Base-by-base conservation (phyloP, 2,797 vertebrate genomes). In the Sebastes dallii region DNA sequence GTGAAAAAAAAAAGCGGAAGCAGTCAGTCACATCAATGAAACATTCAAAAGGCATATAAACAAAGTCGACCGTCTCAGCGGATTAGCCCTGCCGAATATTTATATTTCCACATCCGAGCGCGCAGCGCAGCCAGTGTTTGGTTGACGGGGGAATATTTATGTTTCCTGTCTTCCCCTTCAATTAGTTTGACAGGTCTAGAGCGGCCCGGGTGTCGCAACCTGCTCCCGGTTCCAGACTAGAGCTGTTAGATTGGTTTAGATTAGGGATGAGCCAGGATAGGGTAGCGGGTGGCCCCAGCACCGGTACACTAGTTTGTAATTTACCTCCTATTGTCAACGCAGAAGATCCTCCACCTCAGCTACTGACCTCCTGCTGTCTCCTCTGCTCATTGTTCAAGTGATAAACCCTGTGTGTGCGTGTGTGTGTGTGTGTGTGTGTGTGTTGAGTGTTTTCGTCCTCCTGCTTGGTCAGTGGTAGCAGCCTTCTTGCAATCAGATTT, bases 401-500 rank as follows among this genome's bases (percentile, higher is more conserved):
- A 92, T 88, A 82, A 91, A 69, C 58, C 16, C 1, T 61, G 66
- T 80, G 60, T 42, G 39, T 55, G 25, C 16, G 34, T 36, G 27
- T 24, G 29, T 12, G 71, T 24, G 30, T 32, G 32, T 1, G 32
- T 32, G 32, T 32, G 9, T 30, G 29, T 32, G 34, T 34, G 9
- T 39, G 75, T 32, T 24, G 46, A 69, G 70, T 83, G 42, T 85
- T 67, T 93, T 71, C 65, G 73, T 80, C 82, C 86, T 86, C 74
- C 78, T 85, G 86, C 69, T 74, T 83, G 87, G 90, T 94, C 91
- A 91, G 76, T 92, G 86, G 83, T 89, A 91, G 90, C 88, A 88
- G 92, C 86, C 91, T 90, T 93, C 90, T 90, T 91, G 93, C 94
- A 94, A 95, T 96, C 95, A 95, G 95, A 95, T 96, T 95, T 94